Conservation (phyloP, 2,113 vertebrate genomes). For the Xerus inauris region DNA sequence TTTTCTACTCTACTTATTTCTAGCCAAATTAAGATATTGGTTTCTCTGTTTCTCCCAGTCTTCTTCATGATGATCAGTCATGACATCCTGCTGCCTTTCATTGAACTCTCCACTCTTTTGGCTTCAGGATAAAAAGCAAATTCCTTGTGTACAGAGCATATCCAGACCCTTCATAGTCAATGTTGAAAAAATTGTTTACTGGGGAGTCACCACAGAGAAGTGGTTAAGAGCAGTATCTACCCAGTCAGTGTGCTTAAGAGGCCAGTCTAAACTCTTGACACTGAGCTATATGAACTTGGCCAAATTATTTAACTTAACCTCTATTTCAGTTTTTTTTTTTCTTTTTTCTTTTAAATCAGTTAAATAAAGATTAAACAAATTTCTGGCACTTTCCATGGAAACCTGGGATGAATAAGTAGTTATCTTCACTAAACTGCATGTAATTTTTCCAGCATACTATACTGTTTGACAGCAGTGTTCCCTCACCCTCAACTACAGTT, state of each 20-base stretch:
- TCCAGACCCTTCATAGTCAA: not conserved
- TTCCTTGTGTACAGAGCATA: not conserved
- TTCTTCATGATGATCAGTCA: not conserved
- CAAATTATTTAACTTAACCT: not conserved
- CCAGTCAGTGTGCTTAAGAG: not conserved
- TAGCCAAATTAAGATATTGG: not conserved
- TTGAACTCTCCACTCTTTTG: not conserved
- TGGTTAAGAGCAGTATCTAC: not conserved
- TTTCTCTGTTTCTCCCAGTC: not conserved
- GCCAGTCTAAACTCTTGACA: not conserved
- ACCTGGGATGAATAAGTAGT: not conserved
- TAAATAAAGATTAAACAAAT: constrained; percentile 19
- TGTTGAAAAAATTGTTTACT: not conserved
- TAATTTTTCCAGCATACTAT: not conserved
- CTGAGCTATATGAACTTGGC: not conserved
- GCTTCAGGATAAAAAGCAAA: not conserved
- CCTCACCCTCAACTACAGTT: not conserved
- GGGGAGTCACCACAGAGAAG: not conserved
- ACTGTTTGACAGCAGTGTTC: not conserved
- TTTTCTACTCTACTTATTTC: not conserved
- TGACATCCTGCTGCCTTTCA: not conserved
- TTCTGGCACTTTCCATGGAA: not conserved
- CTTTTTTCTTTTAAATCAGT: not conserved
- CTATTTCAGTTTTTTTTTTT: not conserved
- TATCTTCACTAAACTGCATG: not conserved